Percentiles rank a stretch among this genome's conserved stretches.
Evolutionary conservation across 2,797 vertebrate genomes (phyloP).

Genomic region (Prunella strophiata): DNA sequence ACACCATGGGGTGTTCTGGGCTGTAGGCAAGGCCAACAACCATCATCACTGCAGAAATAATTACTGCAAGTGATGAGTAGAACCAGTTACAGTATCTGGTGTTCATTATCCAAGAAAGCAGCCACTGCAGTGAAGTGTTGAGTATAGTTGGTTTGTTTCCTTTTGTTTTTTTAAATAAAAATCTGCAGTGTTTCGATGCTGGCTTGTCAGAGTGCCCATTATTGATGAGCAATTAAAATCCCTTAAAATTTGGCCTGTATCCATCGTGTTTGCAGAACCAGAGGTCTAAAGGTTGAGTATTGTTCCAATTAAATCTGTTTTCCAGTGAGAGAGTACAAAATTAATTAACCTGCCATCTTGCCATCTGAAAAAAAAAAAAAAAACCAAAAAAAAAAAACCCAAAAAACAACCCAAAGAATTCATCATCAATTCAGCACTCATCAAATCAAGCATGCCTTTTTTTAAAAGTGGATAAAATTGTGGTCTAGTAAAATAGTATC

Average conservation of each 20-base stretch:
- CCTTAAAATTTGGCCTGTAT: not conserved
- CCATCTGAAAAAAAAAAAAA: not conserved
- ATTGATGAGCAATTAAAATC: conserved; percentile 1
- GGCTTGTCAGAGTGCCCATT: not conserved
- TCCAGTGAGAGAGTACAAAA: not conserved
- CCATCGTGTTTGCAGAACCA: not conserved
- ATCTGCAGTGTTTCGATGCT: not conserved
- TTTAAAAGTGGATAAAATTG: not conserved
- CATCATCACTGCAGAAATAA: not conserved
- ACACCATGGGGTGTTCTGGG: not conserved
- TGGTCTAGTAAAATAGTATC: not conserved
- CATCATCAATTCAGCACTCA: not conserved
- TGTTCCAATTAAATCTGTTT: conserved; percentile 19
- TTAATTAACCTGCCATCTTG: not conserved
- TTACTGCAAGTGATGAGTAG: not conserved
- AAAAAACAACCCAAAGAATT: not conserved
- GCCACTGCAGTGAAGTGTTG: not conserved
- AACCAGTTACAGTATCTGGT: not conserved
- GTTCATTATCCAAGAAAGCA: not conserved
- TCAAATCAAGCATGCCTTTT: not conserved
- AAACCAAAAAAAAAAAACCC: too few species aligned
- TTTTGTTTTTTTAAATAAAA: not conserved
- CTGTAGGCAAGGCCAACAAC: not conserved
- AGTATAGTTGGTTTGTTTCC: not conserved
- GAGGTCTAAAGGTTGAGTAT: not conserved